Evolutionary conservation across 2,888 invertebrate genomes (phyloP).

Genomic region (Eurois occulta): DNA sequence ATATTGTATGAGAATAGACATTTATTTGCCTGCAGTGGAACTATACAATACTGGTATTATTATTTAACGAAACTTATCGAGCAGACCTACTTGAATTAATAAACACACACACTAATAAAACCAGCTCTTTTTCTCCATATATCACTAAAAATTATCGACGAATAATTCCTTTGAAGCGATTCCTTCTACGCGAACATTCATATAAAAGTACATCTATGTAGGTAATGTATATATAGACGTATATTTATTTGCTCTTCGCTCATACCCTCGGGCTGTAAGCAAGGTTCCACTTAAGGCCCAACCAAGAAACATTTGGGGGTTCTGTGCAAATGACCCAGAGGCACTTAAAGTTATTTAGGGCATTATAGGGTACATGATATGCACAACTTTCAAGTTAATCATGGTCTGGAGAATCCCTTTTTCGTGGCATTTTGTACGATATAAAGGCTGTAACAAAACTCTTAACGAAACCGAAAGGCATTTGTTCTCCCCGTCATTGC

Average conservation of each 20-base stretch:
- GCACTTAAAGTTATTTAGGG: conserved; percentile 53
- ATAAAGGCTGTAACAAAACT: too few relatives aligned
- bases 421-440: conserved; percentile 24
- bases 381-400: conserved; percentile 34
- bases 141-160: conserved; percentile 21
- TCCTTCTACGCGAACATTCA: conserved; percentile 7
- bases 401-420: conserved; percentile 3
- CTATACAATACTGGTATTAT: not conserved
- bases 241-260: conserved; percentile 38
- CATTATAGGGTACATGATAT: conserved; percentile 26
- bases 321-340: conserved; percentile 63
- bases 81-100: not conserved
- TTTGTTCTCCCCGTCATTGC: too few relatives aligned
- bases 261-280: conserved; percentile 43
- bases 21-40: not conserved
- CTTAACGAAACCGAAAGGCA: too few relatives aligned
- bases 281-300: conserved; percentile 43
- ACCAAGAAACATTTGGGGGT: conserved; percentile 52
- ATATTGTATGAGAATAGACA: not conserved
- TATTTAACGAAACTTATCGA: not conserved
- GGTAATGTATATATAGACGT: conserved; percentile 29
- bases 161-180: conserved; percentile 49
- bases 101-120: not conserved
- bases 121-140: not conserved
- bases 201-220: conserved; percentile 32